phyloP scores from a whole-genome alignment of 1,140 invertebrate species.

The Solen grandis region DNA sequence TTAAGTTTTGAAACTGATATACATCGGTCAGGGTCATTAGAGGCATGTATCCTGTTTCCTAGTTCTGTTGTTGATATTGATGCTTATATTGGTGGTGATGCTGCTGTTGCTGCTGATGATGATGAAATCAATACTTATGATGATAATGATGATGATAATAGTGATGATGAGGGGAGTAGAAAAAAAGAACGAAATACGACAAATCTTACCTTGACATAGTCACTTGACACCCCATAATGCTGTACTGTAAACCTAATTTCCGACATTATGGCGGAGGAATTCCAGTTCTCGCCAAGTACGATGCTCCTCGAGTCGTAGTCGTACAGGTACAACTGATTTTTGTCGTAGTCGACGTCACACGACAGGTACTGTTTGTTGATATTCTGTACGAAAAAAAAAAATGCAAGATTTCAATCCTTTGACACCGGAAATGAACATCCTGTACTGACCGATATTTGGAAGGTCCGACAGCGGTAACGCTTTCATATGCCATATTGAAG shows the following conservation, averaged over 20 bases:
- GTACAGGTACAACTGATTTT: slow-evolving; percentile 35
- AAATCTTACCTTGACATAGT: slow-evolving; percentile 17
- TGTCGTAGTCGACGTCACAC: slow-evolving; percentile 34
- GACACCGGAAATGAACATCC: no score
- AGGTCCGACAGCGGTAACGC: no score
- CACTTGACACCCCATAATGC: slow-evolving; percentile 41
- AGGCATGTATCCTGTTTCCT: neutral
- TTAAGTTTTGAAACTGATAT: no score
- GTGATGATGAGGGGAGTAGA: neutral
- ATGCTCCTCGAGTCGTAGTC: slow-evolving; percentile 30
- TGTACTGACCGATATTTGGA: no score
- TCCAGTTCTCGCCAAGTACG: slow-evolving; percentile 31
- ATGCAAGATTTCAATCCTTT: no score
- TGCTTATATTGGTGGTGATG: neutral
- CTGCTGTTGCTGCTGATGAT: neutral
- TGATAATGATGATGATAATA: neutral
- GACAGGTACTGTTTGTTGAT: slow-evolving; percentile 12
- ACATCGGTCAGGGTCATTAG: neutral
- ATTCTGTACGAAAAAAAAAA: no score
- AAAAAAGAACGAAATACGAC: neutral
- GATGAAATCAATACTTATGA: neutral
- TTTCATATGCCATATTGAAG: no score
- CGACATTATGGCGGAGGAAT: slow-evolving; percentile 36
- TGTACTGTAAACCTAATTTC: slow-evolving; percentile 9
- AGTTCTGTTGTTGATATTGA: neutral